Evolutionary conservation across 2,113 vertebrate species (phyloP).

Genomic region (Phasianus colchicus): DNA sequence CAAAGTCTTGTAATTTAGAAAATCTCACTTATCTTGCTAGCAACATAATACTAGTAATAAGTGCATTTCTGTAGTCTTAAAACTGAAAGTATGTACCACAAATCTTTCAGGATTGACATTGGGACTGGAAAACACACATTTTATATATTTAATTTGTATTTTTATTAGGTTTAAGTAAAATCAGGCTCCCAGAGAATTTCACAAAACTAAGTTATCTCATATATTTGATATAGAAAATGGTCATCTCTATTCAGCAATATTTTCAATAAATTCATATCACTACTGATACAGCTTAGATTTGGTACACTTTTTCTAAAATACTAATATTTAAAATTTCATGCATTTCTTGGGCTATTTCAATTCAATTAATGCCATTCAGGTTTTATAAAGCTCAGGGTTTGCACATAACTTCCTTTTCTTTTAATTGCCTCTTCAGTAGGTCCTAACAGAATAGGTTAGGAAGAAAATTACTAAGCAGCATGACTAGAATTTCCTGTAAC

Average conservation of each 20-base stretch:
- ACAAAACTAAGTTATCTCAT: neutral
- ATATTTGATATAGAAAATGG: neutral
- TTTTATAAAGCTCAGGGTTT: neutral
- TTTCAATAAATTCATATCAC: neutral
- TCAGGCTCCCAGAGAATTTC: neutral
- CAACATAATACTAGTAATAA: neutral
- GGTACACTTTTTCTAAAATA: neutral
- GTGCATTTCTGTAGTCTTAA: neutral
- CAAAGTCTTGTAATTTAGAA: neutral
- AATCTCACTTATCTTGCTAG: neutral
- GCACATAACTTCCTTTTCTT: neutral
- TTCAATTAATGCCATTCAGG: neutral
- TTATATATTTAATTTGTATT: neutral
- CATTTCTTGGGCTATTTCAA: neutral
- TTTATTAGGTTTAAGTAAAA: neutral
- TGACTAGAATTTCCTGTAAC: neutral
- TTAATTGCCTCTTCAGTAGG: neutral
- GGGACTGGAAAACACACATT: accelerated
- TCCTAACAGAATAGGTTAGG: neutral
- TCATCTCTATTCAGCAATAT: neutral
- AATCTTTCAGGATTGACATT: neutral
- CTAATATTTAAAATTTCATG: neutral
- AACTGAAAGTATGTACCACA: neutral
- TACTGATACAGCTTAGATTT: neutral
- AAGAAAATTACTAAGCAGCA: neutral